phyloP scores from a whole-genome alignment of 2,888 invertebrate species.

The Himalopsyche japonica region DNA sequence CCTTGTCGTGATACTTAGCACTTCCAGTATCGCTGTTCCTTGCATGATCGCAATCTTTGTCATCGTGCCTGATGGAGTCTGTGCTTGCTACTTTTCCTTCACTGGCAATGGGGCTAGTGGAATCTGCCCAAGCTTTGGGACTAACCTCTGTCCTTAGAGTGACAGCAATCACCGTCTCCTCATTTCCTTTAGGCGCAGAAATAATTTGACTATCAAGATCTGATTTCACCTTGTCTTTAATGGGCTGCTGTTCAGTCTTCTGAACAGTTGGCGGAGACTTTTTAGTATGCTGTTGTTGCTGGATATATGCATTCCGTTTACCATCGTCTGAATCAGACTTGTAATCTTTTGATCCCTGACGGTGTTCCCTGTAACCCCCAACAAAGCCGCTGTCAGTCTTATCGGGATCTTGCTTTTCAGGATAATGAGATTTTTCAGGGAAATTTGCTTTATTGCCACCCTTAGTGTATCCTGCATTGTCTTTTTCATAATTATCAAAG shows the following conservation, averaged over 20 bases:
- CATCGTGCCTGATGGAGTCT: slow-evolving; percentile 52
- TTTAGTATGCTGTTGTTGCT: slow-evolving; percentile 36
- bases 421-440: slow-evolving; percentile 47
- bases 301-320: slow-evolving; percentile 42
- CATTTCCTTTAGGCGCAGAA: slow-evolving; percentile 11
- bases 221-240: slow-evolving; percentile 40
- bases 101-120: slow-evolving; percentile 43
- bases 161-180: background rate
- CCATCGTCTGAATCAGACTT: slow-evolving; percentile 53
- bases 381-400: slow-evolving; percentile 45
- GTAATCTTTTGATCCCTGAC: slow-evolving; percentile 60
- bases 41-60: slow-evolving; percentile 45
- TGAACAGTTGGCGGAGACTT: slow-evolving; percentile 42
- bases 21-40: slow-evolving; percentile 43
- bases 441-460: slow-evolving; percentile 34
- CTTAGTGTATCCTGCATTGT: slow-evolving; percentile 36
- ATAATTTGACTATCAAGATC: slow-evolving; percentile 41
- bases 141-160: slow-evolving; percentile 34
- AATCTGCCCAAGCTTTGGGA: slow-evolving; percentile 55
- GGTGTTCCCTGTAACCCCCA: slow-evolving; percentile 52
- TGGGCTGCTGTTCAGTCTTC: slow-evolving; percentile 42
- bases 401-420: slow-evolving; percentile 48
- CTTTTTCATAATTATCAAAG: slow-evolving; percentile 47
- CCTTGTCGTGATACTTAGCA: slow-evolving; percentile 47
- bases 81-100: slow-evolving; percentile 27